Evolutionary conservation across 2,888 invertebrate genomes (phyloP).

Genomic region (Steinernema carpocapsae): DNA sequence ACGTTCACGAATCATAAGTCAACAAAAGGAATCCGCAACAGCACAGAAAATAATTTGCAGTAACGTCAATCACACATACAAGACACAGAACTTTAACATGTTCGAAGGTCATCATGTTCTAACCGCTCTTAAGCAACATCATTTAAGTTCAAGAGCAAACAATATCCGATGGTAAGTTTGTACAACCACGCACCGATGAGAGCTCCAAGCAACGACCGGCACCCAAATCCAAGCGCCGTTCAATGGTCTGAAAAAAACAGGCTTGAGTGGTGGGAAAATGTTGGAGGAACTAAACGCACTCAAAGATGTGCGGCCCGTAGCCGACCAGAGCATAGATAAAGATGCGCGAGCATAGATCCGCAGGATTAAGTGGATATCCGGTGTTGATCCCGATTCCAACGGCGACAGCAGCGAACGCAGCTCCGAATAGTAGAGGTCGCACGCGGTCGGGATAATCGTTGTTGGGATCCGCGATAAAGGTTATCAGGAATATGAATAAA

Average conservation of each 20-base stretch:
- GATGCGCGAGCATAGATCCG: slow-evolving; percentile 10
- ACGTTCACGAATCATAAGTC: no score
- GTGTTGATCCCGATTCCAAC: slow-evolving; percentile 18
- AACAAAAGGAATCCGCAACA: no score
- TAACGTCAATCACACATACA: no score
- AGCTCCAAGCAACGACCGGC: slow-evolving; percentile 13
- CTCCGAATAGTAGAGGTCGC: slow-evolving; percentile 12
- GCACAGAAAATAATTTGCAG: no score
- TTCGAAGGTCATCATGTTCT: no score
- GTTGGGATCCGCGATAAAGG: background rate
- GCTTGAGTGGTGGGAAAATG: background rate
- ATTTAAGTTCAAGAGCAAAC: no score
- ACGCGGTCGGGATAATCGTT: background rate
- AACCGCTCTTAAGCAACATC: no score
- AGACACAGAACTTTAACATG: no score
- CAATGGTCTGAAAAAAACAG: background rate
- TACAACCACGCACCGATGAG: slow-evolving; percentile 18
- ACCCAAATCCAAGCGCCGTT: slow-evolving; percentile 30
- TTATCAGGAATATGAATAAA: slow-evolving; percentile 16
- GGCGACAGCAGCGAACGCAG: slow-evolving; percentile 3
- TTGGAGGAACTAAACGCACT: slow-evolving; percentile 18
- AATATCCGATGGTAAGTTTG: slow-evolving; percentile 1
- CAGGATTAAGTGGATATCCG: slow-evolving; percentile 28
- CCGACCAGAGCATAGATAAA: slow-evolving; percentile 12
- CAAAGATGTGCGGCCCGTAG: slow-evolving; percentile 27